Percentiles rank a stretch among this genome's conserved stretches.
Evolutionary conservation across 1,140 invertebrate species (phyloP).

Genomic region (Drosophila ambigua): DNA sequence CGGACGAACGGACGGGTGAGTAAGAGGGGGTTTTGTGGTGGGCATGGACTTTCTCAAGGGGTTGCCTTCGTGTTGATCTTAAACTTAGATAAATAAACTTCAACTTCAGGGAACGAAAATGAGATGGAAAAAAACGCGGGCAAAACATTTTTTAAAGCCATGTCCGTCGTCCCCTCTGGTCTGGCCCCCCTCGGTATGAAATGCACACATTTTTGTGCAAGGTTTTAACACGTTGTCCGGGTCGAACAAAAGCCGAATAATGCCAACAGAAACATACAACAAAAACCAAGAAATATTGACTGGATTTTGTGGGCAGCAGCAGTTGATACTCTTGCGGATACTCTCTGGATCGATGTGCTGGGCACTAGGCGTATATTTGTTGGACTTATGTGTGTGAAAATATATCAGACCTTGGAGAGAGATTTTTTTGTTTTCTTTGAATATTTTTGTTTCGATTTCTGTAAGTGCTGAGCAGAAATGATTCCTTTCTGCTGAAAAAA

Average conservation of each 20-base stretch:
- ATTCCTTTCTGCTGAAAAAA: no score
- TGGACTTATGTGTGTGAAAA: no score
- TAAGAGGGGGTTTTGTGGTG: background rate
- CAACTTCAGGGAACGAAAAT: slow-evolving; percentile 39
- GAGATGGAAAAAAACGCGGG: slow-evolving; percentile 1
- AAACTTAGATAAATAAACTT: slow-evolving; percentile 81
- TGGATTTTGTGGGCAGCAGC: no score
- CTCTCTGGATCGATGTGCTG: no score
- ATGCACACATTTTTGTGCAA: slow-evolving; percentile 66
- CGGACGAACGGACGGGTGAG: background rate
- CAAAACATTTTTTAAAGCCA: slow-evolving; percentile 52
- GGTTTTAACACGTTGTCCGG: slow-evolving; percentile 69
- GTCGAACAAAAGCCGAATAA: slow-evolving; percentile 45
- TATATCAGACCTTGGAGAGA: no score
- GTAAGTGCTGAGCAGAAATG: no score
- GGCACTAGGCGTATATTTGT: no score
- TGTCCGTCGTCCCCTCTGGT: slow-evolving; percentile 3
- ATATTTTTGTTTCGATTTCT: no score
- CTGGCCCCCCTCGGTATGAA: slow-evolving; percentile 27
- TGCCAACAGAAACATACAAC: slow-evolving; percentile 35
- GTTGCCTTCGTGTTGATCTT: slow-evolving; percentile 74
- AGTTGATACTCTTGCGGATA: no score
- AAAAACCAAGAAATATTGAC: slow-evolving; percentile 30
- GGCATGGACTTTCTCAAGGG: slow-evolving; percentile 41
- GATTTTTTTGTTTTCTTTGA: no score